A percentile compares a stretch with the other conserved stretches of the same genome.
Evolutionary conservation across 2,797 vertebrate genomes (phyloP).

Genomic region (Artibeus lituratus): DNA sequence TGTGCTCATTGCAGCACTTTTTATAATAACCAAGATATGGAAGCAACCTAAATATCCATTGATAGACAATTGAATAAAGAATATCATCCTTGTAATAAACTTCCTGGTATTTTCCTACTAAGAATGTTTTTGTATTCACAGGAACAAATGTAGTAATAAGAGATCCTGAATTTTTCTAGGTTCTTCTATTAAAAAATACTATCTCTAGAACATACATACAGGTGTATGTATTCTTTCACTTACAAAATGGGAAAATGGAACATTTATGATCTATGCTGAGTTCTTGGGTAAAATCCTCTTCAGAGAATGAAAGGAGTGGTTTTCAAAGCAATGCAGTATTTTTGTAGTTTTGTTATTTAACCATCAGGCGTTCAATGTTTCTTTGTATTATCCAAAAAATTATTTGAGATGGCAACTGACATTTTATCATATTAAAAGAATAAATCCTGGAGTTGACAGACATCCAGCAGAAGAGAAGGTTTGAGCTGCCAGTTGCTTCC

Average conservation of each 20-base stretch:
- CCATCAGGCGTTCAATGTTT: slow-evolving; percentile 61
- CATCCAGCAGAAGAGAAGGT: slow-evolving; percentile 81
- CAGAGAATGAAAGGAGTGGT: neutral
- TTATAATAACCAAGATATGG: neutral
- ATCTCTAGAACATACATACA: neutral
- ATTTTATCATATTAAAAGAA: slow-evolving; percentile 72
- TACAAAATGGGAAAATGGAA: neutral
- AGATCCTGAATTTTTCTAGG: neutral
- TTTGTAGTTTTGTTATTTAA: slow-evolving; percentile 67
- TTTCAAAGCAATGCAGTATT: slow-evolving; percentile 7
- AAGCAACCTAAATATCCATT: neutral
- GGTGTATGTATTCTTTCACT: neutral
- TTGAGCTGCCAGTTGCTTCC: slow-evolving; percentile 82
- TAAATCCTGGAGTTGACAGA: slow-evolving; percentile 79
- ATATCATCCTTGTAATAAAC: slow-evolving; percentile 25
- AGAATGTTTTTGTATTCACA: slow-evolving; percentile 4
- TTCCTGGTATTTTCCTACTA: neutral
- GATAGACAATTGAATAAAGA: neutral
- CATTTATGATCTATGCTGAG: neutral
- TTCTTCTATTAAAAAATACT: slow-evolving; percentile 32
- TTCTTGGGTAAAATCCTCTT: neutral
- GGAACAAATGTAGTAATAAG: neutral
- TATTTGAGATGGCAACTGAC: slow-evolving; percentile 72
- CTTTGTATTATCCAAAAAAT: slow-evolving; percentile 67
- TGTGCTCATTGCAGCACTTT: neutral